Conservation (phyloP, 2,113 vertebrate species). For the Microtus oregoni region DNA sequence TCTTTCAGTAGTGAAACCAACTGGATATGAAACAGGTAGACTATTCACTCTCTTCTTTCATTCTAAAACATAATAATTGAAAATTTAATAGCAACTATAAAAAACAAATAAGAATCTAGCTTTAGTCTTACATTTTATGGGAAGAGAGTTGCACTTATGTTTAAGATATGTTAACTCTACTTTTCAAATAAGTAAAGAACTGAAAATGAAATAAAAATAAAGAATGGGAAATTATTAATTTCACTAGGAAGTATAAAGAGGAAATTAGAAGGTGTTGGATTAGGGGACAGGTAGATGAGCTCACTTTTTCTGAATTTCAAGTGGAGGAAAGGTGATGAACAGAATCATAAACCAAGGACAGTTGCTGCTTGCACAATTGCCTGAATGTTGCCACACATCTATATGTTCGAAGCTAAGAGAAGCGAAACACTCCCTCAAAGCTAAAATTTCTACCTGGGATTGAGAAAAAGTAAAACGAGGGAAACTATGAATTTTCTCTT, state of each 20-base stretch:
- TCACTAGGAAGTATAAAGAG: neutral
- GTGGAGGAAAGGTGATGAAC: neutral
- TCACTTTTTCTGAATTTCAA: constrained; percentile 38
- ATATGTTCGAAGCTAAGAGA: neutral
- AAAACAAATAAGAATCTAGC: neutral
- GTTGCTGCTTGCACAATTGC: neutral
- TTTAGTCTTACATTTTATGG: neutral
- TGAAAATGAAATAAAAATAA: constrained; percentile 37
- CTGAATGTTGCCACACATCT: neutral
- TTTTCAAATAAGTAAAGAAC: neutral
- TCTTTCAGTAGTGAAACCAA: neutral
- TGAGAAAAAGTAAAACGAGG: neutral
- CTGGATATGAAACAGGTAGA: neutral
- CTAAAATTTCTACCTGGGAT: neutral
- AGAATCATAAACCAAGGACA: constrained; percentile 3
- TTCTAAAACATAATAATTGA: neutral
- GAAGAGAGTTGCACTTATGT: neutral
- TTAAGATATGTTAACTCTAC: neutral
- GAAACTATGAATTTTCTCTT: neutral
- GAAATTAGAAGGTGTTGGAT: neutral
- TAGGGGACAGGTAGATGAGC: neutral
- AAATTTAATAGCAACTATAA: neutral
- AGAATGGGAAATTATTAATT: constrained; percentile 21
- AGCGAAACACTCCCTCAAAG: neutral
- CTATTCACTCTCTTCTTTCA: neutral